Evolutionary conservation across 2,113 vertebrate species (phyloP).

Genomic region (Erythrolamprus reginae): DNA sequence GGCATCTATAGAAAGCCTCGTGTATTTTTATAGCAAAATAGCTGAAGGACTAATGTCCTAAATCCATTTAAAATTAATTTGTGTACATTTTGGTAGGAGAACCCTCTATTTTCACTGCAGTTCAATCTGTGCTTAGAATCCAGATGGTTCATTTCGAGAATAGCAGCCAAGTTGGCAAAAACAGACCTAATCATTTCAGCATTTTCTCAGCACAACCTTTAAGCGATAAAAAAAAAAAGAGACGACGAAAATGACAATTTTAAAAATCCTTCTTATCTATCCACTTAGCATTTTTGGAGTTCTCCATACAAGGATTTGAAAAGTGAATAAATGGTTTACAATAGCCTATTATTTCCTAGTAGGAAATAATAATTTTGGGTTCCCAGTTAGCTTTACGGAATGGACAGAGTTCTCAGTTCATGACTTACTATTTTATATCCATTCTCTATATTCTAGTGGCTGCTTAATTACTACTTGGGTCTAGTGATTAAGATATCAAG

Average conservation of each 20-base stretch:
- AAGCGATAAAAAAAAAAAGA: background rate
- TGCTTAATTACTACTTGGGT: background rate
- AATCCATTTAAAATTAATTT: constrained; percentile 12
- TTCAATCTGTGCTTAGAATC: background rate
- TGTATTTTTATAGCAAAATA: background rate
- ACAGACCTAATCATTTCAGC: background rate
- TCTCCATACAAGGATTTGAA: background rate
- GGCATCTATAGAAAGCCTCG: background rate
- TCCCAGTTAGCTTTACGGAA: background rate
- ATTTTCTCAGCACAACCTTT: background rate
- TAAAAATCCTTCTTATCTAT: background rate
- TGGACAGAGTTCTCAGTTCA: background rate
- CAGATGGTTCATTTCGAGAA: constrained; percentile 18
- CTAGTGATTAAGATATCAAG: background rate
- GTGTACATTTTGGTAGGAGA: constrained; percentile 24
- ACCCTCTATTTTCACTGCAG: background rate
- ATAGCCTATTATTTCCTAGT: background rate
- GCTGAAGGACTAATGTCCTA: background rate
- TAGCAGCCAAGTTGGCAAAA: background rate
- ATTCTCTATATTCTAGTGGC: background rate
- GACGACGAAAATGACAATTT: background rate
- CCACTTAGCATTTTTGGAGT: background rate
- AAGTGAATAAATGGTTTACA: background rate
- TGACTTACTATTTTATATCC: background rate
- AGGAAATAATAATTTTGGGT: background rate